These are phyloP conservation scores for Pollachius pollachius DNA, from an alignment of 2,113 vertebrate species.

Conservation along the genomic window DNA sequence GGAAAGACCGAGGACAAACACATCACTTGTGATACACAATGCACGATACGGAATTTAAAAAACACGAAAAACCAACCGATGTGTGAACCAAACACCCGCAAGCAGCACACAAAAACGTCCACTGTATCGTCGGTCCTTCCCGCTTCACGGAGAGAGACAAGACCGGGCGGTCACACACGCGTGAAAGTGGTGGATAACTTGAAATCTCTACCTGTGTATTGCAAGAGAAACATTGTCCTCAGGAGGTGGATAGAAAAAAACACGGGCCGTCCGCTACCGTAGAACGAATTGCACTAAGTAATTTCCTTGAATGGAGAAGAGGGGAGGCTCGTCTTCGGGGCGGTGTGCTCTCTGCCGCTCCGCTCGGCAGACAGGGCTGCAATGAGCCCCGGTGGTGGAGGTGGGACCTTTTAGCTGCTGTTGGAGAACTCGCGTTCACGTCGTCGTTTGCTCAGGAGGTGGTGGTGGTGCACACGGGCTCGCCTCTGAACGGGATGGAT, in stretches of 20 bases:
- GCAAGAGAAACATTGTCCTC: conserved; percentile 80
- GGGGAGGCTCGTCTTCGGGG: conserved; percentile 26
- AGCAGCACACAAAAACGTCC: not conserved
- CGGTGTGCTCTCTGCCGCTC: conserved; percentile 34
- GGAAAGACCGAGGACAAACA: too few species aligned
- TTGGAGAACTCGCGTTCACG: conserved; percentile 55
- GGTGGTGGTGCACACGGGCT: not conserved
- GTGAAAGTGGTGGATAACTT: conserved; percentile 31
- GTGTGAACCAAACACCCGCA: too few species aligned
- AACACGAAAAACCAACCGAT: too few species aligned
- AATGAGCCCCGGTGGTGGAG: conserved; percentile 62
- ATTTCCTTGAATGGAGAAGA: conserved; percentile 59
- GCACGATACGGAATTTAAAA: too few species aligned
- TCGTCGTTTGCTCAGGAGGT: conserved; percentile 36
- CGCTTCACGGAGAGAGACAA: too few species aligned
- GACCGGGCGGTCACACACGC: not conserved
- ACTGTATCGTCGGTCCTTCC: too few species aligned
- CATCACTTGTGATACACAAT: too few species aligned
- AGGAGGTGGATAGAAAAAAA: conserved; percentile 30
- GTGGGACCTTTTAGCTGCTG: conserved; percentile 63
- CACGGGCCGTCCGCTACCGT: conserved; percentile 39
- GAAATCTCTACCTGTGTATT: conserved; percentile 75
- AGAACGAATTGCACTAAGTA: conserved; percentile 42
- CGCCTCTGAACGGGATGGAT: not conserved
- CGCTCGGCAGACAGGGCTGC: conserved; percentile 68